Evolutionary conservation across 2,888 invertebrate genomes (phyloP).

Genomic region (Drosophila aldrichi): DNA sequence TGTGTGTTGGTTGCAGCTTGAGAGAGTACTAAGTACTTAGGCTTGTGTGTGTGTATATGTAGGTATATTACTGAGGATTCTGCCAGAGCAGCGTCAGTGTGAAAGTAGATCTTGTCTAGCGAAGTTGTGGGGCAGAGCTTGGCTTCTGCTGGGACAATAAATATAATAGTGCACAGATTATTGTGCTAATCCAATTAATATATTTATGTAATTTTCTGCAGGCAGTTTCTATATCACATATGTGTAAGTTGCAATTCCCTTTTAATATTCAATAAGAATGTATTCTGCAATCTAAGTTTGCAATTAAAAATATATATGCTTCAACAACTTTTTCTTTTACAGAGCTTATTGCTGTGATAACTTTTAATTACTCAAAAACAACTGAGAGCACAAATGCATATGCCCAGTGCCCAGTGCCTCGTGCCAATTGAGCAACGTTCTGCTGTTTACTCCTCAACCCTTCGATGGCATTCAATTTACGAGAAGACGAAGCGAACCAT

Average conservation of each 20-base stretch:
- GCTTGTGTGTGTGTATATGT: neutral
- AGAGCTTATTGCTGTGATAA: neutral
- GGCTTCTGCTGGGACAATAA: neutral
- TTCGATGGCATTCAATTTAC: conserved; percentile 36
- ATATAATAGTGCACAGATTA: too few species aligned
- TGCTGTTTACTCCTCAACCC: conserved; percentile 19
- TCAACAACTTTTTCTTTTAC: neutral
- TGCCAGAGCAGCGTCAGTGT: neutral
- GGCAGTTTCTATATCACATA: too few species aligned
- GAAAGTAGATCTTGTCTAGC: neutral
- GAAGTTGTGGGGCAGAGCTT: neutral
- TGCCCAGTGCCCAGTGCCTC: neutral
- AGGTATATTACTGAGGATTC: neutral
- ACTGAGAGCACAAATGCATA: neutral
- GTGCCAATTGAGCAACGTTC: neutral
- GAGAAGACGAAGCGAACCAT: conserved; percentile 10
- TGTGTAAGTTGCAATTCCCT: too few species aligned
- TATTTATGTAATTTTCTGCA: too few species aligned
- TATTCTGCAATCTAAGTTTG: neutral
- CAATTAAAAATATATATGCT: neutral
- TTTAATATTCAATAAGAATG: neutral
- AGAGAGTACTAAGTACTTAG: too few species aligned
- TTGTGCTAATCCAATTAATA: too few species aligned
- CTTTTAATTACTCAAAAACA: conserved; percentile 7
- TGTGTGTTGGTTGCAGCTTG: too few species aligned